Evolutionary conservation across 2,888 invertebrate genomes (phyloP), one percentile per base, ranked within the genome.

Genomic region (Muschampia plurimacula): DNA sequence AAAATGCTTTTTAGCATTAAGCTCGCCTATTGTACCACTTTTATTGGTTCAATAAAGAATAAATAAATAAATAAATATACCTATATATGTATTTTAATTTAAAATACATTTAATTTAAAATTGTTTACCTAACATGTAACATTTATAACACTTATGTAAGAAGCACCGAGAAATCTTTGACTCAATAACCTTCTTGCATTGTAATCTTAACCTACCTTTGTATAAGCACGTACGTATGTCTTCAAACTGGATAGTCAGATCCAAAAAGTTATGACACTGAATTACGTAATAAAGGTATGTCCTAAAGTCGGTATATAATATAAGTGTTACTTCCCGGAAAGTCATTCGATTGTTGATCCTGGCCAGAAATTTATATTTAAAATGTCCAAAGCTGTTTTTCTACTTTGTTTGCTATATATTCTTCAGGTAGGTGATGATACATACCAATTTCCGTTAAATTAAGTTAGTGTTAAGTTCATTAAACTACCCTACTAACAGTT

Each of bases 331-430:
- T 57, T 57, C 57, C 57, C 28, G 57, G 57, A 57, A 57, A 9
- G 57, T 57, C 57, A 57, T 57, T 57, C 22, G 57, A 28, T 10
- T 28, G 22, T 57, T 57, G 57, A 57, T 57, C 28, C 22, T 57
- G 28, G 57, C 55, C 2, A 55, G 55, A 22, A 55, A 55, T 10
- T 55, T 8, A 55, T 55, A 22, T 55, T 55, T 22, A 22, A 55
- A 55, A 55, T 55, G 55, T 55, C 22, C 7, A 55, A 55, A 55
- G 55, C 55, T 2, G 10, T 55, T 9, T 22, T 55, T 2, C 0
- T 55, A 22, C 5, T 55, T 9, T 55, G 55, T 55, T 55, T 22
- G 3, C 22, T 22, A 22, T 22, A 22, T 22, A 55, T 15, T 55
- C 52, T 52, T n/a, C n/a, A 52, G 49, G 49, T 52, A 52, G 49